Conservation (phyloP, 2,888 invertebrate species). For the Mythimna ferrago region DNA sequence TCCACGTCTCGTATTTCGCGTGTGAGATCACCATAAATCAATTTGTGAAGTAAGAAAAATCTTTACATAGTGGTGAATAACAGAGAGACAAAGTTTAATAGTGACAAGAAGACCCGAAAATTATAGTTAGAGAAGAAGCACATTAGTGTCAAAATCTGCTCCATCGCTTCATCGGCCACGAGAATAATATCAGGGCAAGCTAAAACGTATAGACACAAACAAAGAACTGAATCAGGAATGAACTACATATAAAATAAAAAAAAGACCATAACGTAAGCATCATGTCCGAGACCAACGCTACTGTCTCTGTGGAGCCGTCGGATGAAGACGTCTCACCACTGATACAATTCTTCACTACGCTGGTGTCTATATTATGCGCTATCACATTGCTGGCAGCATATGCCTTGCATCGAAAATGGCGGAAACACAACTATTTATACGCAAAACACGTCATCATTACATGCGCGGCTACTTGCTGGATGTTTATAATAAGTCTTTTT, state of each 20-base stretch:
- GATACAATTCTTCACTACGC: constrained; percentile 15
- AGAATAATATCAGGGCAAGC: background rate
- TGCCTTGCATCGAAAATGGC: constrained; percentile 7
- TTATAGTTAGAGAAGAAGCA: background rate
- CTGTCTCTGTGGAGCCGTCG: background rate
- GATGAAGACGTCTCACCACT: background rate
- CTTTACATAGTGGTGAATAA: background rate
- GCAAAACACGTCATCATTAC: background rate
- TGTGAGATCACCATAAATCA: too few species aligned
- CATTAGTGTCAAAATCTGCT: background rate
- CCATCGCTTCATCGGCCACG: background rate
- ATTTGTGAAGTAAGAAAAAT: background rate
- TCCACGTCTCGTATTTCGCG: background rate
- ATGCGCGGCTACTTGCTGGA: constrained; percentile 7
- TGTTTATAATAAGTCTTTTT: background rate
- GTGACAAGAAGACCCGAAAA: background rate
- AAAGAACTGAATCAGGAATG: background rate
- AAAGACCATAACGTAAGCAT: background rate
- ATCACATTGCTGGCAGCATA: background rate
- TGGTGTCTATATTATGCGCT: constrained; percentile 18
- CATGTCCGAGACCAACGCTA: constrained; percentile 5
- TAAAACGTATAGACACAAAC: background rate
- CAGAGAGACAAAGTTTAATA: background rate
- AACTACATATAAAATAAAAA: background rate
- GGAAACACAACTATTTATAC: constrained; percentile 27